Evolutionary conservation across 1,140 invertebrate genomes (phyloP), one percentile per base, ranked within the genome.

Genomic region (Oscheius sp.): DNA sequence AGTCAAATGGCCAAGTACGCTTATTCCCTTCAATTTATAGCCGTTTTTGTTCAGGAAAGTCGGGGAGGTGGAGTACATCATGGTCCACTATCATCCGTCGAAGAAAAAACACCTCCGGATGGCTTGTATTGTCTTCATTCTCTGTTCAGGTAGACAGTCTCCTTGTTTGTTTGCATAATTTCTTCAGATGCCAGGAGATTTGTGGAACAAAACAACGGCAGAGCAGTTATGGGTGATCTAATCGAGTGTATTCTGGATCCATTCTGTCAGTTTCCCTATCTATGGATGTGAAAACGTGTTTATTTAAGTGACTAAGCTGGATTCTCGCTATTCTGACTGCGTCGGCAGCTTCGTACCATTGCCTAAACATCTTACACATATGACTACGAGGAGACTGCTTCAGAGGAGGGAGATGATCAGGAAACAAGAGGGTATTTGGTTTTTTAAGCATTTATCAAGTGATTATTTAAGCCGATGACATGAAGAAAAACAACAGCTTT

Each of bases 81-180:
- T 66, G 15, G 70, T 78, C 18, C 74, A 34, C 34, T 49, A n/a
- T 3, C 63, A 78, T 42, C 76, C 77, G 1, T n/a, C 36, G 10
- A 69, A 36, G 0, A 61, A 69, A 0, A 73, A 63, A 15, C 77
- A 78, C 55, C 46, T 78, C 64, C 65, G 66, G 67, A 78, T 78
- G 75, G 77, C 67, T 18, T 35, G 76, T 35, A 66, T 78, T 10
- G 55, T 77, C 23, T 78, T 77, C 66, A 62, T 20, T n/a, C 35
- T 42, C 10, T 10, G n/a, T 10, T 42, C 38, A 42, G n/a, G n/a
- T 42, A 42, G 4, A 29, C 7, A 62, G 20, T 62, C 3, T 23
- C 10, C 49, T 70, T 42, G 62, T 68, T 73, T 31, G 35, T 23
- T 45, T 34, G 31, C 38, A n/a, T n/a, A n/a, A n/a, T n/a, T n/a